Conservation (phyloP, 2,113 vertebrate genomes). For the Sclerurus mexicanus region DNA sequence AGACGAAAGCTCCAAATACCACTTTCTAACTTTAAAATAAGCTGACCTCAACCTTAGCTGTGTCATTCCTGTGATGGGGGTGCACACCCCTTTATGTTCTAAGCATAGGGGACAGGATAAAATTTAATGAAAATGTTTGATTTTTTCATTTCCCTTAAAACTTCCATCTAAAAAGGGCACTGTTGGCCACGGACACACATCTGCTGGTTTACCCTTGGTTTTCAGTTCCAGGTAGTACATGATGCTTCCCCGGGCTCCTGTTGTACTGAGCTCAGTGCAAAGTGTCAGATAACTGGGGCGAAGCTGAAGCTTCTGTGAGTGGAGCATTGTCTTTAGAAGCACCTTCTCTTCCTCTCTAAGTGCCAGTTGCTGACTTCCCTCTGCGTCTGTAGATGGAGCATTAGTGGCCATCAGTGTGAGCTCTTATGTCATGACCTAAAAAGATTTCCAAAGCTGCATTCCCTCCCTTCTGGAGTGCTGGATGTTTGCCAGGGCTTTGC, state of each 20-base stretch:
- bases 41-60: background rate
- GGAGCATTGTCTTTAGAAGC: background rate
- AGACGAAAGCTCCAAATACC: background rate
- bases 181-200: background rate
- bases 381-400: background rate
- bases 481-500: slow-evolving; percentile 1
- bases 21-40: background rate
- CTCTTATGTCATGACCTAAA: slow-evolving; percentile 20
- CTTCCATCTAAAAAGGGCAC: background rate
- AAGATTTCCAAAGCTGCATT: background rate
- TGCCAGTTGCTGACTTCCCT: background rate
- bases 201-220: fast-evolving
- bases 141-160: background rate
- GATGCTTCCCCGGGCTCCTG: background rate
- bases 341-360: background rate
- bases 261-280: background rate
- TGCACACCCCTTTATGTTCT: background rate
- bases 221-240: background rate
- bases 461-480: background rate
- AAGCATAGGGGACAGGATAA: background rate
- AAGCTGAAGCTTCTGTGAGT: background rate
- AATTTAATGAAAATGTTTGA: background rate
- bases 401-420: background rate
- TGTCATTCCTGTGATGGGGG: background rate
- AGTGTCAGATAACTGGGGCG: background rate